phyloP scores from a whole-genome alignment of 2,113 vertebrate genomes.

The Isichthys henryi region DNA sequence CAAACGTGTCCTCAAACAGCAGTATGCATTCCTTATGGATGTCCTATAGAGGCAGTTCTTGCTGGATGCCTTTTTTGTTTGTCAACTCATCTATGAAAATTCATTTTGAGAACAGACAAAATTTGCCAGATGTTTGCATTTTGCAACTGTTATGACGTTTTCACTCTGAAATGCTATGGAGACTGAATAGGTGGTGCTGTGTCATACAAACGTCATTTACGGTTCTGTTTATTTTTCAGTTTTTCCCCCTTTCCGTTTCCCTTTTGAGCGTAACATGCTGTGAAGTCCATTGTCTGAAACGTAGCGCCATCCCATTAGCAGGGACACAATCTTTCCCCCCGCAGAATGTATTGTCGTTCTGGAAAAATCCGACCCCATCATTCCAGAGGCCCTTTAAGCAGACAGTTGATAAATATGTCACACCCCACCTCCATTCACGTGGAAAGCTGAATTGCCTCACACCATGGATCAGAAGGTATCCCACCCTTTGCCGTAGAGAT shows the following conservation, averaged over 20 bases:
- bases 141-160: background rate
- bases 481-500: conserved; percentile 22
- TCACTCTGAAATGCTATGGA: background rate
- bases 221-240: background rate
- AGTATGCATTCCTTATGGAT: background rate
- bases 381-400: conserved; percentile 25
- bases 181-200: background rate
- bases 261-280: conserved; percentile 23
- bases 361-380: conserved; percentile 32
- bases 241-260: background rate
- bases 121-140: background rate
- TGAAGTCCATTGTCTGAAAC: conserved; percentile 23
- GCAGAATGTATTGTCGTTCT: conserved; percentile 22
- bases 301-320: conserved; percentile 18
- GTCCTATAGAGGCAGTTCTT: background rate
- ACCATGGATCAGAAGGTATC: conserved; percentile 33
- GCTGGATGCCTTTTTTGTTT: background rate
- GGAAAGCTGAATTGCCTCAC: conserved; percentile 26
- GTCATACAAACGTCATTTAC: background rate
- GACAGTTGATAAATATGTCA: conserved; percentile 25
- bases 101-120: background rate
- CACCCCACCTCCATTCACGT: conserved; percentile 2
- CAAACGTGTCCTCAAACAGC: background rate
- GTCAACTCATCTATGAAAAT: background rate
- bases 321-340: conserved; percentile 7